A percentile compares a stretch with the other conserved stretches of the same genome.
Evolutionary conservation across 2,113 vertebrate genomes (phyloP).

Genomic region (Ptychochromis oligacanthus): DNA sequence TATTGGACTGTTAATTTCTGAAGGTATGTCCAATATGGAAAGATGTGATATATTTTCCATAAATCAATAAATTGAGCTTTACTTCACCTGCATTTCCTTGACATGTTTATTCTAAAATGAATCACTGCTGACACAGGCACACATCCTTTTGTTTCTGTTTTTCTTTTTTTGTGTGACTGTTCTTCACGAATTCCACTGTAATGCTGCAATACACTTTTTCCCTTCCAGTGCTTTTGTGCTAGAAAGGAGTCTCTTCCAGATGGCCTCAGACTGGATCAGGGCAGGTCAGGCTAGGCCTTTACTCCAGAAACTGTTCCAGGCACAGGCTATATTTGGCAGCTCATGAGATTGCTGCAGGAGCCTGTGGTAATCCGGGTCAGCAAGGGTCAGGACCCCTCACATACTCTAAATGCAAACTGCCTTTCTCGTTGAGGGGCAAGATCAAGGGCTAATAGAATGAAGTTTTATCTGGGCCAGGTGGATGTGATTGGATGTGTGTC

Average conservation of each 20-base stretch:
- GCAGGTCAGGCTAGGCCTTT: slow-evolving; percentile 32
- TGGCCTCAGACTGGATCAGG: slow-evolving; percentile 32
- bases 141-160: neutral
- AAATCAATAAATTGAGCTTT: slow-evolving; percentile 78
- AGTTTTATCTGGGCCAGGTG: slow-evolving; percentile 30
- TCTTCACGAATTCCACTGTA: neutral
- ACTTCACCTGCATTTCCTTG: slow-evolving; percentile 48
- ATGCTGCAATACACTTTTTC: neutral
- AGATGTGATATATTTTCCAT: slow-evolving; percentile 81
- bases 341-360: slow-evolving; percentile 61
- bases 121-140: neutral
- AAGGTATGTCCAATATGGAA: slow-evolving; percentile 66
- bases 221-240: neutral
- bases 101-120: slow-evolving; percentile 11
- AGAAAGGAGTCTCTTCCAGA: slow-evolving; percentile 37
- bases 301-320: slow-evolving; percentile 44
- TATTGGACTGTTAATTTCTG: slow-evolving; percentile 67
- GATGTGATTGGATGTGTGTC: slow-evolving; percentile 23
- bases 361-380: slow-evolving; percentile 64
- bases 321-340: slow-evolving; percentile 64
- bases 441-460: slow-evolving; percentile 9
- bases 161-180: neutral
- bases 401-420: slow-evolving; percentile 1
- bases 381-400: slow-evolving; percentile 47
- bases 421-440: neutral